Evolutionary conservation across 2,797 vertebrate species (phyloP).

Genomic region (Hephaestus fuliginosus): DNA sequence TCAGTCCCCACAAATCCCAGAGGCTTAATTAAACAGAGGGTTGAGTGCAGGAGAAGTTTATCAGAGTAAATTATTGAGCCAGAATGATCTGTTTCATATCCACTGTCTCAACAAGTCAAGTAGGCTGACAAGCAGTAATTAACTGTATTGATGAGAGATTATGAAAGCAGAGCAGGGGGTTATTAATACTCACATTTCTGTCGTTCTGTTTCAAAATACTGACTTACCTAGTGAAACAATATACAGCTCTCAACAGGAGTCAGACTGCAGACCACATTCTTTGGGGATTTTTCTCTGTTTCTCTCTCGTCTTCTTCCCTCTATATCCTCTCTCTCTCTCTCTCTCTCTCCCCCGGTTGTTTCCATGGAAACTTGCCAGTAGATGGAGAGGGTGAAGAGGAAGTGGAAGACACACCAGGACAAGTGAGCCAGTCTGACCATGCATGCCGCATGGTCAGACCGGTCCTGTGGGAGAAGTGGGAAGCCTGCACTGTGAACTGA

Average conservation of each 20-base stretch:
- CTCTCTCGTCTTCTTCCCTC: constrained; percentile 16
- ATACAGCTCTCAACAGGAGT: constrained; percentile 54
- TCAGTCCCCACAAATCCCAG: constrained; percentile 63
- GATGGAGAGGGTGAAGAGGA: constrained; percentile 74
- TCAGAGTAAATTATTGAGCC: constrained; percentile 69
- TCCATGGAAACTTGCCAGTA: constrained; percentile 88
- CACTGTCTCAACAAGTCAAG: constrained; percentile 62
- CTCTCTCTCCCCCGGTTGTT: constrained; percentile 78
- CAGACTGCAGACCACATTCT: constrained; percentile 71
- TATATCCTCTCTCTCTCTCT: constrained; percentile 33
- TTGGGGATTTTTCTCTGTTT: constrained; percentile 69
- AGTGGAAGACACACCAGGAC: constrained; percentile 73
- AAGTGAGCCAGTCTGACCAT: constrained; percentile 81
- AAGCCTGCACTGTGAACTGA: constrained; percentile 59
- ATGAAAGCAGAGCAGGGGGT: constrained; percentile 47
- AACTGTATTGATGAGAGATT: constrained; percentile 61
- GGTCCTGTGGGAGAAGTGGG: constrained; percentile 77
- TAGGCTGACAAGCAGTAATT: constrained; percentile 70
- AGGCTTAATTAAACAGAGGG: constrained; percentile 73
- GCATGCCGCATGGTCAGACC: constrained; percentile 54
- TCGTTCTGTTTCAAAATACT: constrained; percentile 32
- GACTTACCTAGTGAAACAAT: constrained; percentile 47
- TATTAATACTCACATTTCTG: constrained; percentile 36
- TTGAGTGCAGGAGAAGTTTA: constrained; percentile 69
- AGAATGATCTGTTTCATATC: constrained; percentile 61